These are phyloP conservation scores for Clupea harengus DNA, from an alignment of 2,113 vertebrate genomes.

Conservation along the genomic window DNA sequence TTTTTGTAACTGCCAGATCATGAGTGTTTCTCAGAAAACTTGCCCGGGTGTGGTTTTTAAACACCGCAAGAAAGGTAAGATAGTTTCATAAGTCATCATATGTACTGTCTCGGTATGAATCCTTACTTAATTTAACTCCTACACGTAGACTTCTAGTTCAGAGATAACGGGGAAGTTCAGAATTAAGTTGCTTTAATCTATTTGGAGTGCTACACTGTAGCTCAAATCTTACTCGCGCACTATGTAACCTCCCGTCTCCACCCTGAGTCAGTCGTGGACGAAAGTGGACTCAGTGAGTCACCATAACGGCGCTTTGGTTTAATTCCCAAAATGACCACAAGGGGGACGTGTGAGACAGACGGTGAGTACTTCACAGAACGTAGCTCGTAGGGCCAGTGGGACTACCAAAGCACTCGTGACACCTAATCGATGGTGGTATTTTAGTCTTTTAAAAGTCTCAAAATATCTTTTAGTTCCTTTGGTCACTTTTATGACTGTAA, in stretches of 20 bases:
- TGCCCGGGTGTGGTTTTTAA: slow-evolving; percentile 64
- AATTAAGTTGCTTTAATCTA: background rate
- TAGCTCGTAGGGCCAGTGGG: background rate
- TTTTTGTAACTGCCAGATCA: slow-evolving; percentile 62
- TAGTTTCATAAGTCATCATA: slow-evolving; percentile 70
- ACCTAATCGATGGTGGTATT: background rate
- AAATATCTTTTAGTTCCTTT: background rate
- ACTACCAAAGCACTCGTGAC: background rate
- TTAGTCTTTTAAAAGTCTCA: background rate
- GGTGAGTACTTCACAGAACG: background rate
- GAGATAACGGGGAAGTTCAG: background rate
- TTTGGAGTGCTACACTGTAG: background rate
- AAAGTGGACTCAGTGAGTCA: background rate
- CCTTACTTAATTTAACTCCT: slow-evolving; percentile 47
- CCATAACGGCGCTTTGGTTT: slow-evolving; percentile 5
- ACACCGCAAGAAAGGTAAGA: slow-evolving; percentile 56
- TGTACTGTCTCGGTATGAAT: slow-evolving; percentile 62
- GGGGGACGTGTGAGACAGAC: slow-evolving; percentile 59
- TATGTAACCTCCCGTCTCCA: background rate
- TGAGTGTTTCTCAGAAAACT: slow-evolving; percentile 72
- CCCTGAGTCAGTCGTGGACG: background rate
- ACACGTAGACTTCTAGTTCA: background rate
- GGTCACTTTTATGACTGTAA: background rate
- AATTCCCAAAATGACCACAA: slow-evolving; percentile 60
- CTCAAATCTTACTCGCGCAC: background rate